Evolutionary conservation across 2,888 invertebrate genomes (phyloP), one percentile per base, ranked within the genome.

Genomic region (Bugula neritina): DNA sequence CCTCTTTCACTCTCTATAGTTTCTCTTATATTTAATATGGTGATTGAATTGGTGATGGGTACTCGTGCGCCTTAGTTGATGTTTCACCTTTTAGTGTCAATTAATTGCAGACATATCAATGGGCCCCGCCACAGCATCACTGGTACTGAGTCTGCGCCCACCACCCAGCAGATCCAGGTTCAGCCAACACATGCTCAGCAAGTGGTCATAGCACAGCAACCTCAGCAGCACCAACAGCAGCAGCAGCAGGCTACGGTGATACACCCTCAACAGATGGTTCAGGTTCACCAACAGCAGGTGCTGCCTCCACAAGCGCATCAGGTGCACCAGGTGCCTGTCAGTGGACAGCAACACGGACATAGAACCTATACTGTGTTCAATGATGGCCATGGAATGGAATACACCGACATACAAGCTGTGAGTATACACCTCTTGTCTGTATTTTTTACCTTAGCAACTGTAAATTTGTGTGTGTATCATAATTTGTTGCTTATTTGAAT

Each of bases 351-450:
- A 31, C 63, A 63, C 31, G 27, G 27, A 13, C 25, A 21, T 31
- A 63, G 63, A n/a, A 63, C 63, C n/a, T 63, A 63, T 31, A 63
- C 63, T 29, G 63, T 63, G n/a, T 63, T 63, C 63, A 63, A 63
- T 31, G 63, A 63, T 63, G 63, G 63, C 2, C 63, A 63, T 63
- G 63, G 63, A 31, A 63, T 63, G 63, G 63, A 63, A 31, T 63
- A 63, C 34, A 63, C 63, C 3, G 63, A 63, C 31, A 63, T 63
- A 31, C 63, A 63, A 27, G 63, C 63, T 27, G 63, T 63, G n/a
- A 63, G 63, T 63, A 13, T 57, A 17, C 5, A 10, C 57, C 23
- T 17, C 23, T 5, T 57, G 57, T 57, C 57, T 57, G 57, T 57
- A 5, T 43, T 43, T 43, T 10, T 17, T 17, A 43, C 17, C 43